A percentile compares a stretch with the other conserved stretches of the same genome.
phyloP scores from a whole-genome alignment of 2,113 vertebrate species.

The Ophthalmolycus amberensis region DNA sequence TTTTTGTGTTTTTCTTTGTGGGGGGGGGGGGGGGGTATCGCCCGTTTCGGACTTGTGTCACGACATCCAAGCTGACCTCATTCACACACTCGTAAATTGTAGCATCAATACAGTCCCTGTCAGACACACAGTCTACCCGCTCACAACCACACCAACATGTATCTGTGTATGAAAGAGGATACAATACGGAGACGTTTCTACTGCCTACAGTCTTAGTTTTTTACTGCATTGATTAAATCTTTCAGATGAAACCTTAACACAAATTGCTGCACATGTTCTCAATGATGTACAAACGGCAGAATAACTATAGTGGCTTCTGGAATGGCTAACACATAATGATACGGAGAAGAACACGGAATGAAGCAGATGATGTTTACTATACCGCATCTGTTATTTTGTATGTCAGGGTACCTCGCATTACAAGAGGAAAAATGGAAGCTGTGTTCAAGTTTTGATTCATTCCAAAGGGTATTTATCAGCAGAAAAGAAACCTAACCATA shows the following conservation, averaged over 20 bases:
- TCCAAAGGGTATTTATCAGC: neutral
- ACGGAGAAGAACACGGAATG: neutral
- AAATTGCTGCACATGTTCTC: neutral
- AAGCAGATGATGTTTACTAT: neutral
- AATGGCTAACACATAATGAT: neutral
- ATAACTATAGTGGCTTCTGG: neutral
- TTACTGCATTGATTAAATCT: neutral
- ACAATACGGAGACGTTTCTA: neutral
- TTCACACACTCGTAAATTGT: conserved; percentile 12
- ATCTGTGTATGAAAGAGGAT: neutral
- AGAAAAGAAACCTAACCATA: neutral
- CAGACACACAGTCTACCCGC: neutral
- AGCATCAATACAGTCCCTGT: conserved; percentile 2
- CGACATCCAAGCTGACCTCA: neutral
- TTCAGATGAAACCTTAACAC: neutral
- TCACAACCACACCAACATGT: neutral
- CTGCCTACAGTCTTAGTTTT: too few relatives aligned
- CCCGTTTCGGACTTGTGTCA: too few relatives aligned
- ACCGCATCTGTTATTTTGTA: neutral
- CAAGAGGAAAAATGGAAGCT: neutral
- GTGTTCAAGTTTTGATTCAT: neutral
- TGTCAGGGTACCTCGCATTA: neutral
- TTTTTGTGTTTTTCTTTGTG: neutral
- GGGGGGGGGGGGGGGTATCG: neutral
- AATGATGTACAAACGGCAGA: neutral